Conservation (phyloP, 2,113 vertebrate genomes). For the Myiopsitta monachus region DNA sequence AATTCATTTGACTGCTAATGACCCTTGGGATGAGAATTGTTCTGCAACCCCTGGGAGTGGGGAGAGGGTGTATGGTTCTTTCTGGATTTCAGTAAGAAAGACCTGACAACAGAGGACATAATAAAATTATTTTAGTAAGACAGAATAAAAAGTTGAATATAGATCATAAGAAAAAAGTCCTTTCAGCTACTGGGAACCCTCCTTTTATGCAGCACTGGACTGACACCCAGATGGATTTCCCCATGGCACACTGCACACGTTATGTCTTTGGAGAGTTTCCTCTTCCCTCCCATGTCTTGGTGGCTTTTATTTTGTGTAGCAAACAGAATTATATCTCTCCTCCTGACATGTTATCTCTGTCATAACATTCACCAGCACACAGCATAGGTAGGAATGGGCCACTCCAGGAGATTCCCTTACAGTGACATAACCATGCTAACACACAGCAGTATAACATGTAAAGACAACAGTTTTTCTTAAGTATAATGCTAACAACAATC, state of each 20-base stretch:
- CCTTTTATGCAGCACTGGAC: background rate
- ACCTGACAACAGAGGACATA: background rate
- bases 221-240: background rate
- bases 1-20: background rate
- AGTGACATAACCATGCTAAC: background rate
- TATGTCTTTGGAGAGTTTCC: background rate
- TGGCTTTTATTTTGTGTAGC: background rate
- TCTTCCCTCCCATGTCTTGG: background rate
- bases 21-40: background rate
- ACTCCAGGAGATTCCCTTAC: background rate
- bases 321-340: background rate
- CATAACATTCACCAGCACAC: background rate
- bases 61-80: background rate
- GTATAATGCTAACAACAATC: background rate
- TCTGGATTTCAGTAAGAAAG: background rate
- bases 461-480: background rate
- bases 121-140: background rate
- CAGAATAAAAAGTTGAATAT: background rate
- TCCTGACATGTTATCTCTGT: background rate
- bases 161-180: background rate
- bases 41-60: background rate
- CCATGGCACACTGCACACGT: fast-evolving
- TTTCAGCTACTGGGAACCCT: background rate
- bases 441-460: background rate
- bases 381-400: background rate